phyloP scores from a whole-genome alignment of 2,888 invertebrate genomes.

The Sinelater perroti region DNA sequence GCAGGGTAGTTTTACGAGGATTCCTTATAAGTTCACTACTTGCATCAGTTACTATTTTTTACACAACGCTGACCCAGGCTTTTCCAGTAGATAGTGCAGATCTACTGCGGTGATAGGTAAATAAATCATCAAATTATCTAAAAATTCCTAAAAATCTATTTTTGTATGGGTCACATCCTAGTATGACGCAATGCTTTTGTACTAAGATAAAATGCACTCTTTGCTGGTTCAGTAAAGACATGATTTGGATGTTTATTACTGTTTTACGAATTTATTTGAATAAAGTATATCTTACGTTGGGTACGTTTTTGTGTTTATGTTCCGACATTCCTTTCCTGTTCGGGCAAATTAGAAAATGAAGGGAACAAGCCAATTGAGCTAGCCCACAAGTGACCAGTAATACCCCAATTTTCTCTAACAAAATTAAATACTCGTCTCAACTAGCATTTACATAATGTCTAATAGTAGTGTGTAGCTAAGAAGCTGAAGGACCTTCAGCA shows the following conservation, averaged over 20 bases:
- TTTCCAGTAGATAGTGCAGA: constrained; percentile 23
- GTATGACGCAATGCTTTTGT: constrained; percentile 2
- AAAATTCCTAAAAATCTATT: constrained; percentile 25
- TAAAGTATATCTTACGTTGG: constrained; percentile 17
- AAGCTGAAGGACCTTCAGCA: too few relatives aligned
- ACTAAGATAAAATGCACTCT: background rate
- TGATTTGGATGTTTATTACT: constrained; percentile 2
- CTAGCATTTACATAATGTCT: too few relatives aligned
- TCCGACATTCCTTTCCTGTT: background rate
- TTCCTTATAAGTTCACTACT: constrained; percentile 19
- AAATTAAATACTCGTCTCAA: too few relatives aligned
- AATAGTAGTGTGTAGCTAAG: too few relatives aligned
- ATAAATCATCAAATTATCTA: constrained; percentile 9
- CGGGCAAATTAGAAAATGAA: too few relatives aligned
- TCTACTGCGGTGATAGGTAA: constrained; percentile 12
- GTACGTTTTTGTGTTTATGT: constrained; percentile 1
- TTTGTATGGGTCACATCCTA: constrained; percentile 27
- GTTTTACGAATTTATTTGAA: constrained; percentile 19
- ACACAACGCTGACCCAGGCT: constrained; percentile 8
- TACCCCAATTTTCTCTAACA: too few relatives aligned
- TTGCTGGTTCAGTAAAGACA: constrained; percentile 7
- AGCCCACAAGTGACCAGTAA: too few relatives aligned
- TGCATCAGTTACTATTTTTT: constrained; percentile 24
- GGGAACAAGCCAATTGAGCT: too few relatives aligned
- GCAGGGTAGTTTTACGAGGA: constrained; percentile 9